These are phyloP conservation scores for Caenorhabditis zanzibari DNA, from an alignment of 2,888 invertebrate genomes.

Conservation along the genomic window DNA sequence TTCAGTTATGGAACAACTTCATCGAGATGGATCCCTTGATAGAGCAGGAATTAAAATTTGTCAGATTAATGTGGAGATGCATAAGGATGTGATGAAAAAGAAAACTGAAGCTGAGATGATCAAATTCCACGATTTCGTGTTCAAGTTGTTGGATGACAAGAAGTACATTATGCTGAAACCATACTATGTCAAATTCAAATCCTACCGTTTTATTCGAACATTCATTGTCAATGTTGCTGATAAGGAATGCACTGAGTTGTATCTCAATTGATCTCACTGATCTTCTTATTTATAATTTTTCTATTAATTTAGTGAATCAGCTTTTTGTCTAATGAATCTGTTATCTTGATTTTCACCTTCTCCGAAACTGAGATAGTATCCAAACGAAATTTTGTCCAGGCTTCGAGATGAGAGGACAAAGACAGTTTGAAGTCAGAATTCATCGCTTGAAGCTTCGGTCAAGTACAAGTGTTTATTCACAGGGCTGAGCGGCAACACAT, in stretches of 20 bases:
- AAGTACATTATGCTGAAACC: slow-evolving; percentile 45
- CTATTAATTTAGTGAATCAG: no score
- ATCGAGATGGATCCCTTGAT: slow-evolving; percentile 56
- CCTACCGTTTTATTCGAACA: slow-evolving; percentile 31
- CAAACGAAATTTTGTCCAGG: no score
- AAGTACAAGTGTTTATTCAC: no score
- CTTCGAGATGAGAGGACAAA: background rate
- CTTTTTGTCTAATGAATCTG: no score
- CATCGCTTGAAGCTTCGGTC: no score
- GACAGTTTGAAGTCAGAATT: background rate
- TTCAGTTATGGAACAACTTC: slow-evolving; percentile 49
- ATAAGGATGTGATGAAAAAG: slow-evolving; percentile 9
- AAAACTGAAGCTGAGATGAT: slow-evolving; percentile 16
- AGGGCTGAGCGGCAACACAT: no score
- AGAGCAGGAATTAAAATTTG: slow-evolving; percentile 59
- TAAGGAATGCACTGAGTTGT: slow-evolving; percentile 43
- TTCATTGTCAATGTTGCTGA: slow-evolving; percentile 46
- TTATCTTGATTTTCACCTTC: no score
- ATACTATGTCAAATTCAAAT: slow-evolving; percentile 9
- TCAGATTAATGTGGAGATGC: slow-evolving; percentile 65
- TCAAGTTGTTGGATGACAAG: slow-evolving; percentile 30
- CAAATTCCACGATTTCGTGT: slow-evolving; percentile 47
- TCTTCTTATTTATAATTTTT: no score
- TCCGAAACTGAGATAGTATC: no score
- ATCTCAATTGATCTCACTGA: slow-evolving; percentile 3